phyloP scores from a whole-genome alignment of 2,888 invertebrate genomes.

The Halictus ligatus region DNA sequence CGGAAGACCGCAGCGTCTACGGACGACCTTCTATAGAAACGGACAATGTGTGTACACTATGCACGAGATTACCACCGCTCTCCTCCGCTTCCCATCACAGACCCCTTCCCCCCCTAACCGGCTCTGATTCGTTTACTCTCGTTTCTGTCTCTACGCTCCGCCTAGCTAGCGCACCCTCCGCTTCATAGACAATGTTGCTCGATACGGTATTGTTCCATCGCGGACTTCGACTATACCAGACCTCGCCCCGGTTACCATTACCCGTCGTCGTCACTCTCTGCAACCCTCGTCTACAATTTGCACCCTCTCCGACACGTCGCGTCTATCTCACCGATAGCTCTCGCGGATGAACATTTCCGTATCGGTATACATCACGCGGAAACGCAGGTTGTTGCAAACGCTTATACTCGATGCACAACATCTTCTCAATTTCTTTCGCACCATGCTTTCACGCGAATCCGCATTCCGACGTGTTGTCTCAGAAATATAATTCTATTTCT shows the following conservation, averaged over 20 bases:
- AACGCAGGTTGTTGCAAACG: not conserved
- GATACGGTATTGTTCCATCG: conserved; percentile 82
- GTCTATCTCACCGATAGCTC: conserved; percentile 4
- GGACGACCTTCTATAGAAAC: conserved; percentile 65
- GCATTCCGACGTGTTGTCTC: too few relatives aligned
- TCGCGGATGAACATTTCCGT: conserved; percentile 22
- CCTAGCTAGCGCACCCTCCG: not conserved
- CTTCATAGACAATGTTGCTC: conserved; percentile 80
- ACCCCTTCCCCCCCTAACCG: not conserved
- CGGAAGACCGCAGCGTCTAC: conserved; percentile 76
- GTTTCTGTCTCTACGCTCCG: conserved; percentile 35
- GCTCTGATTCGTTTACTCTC: conserved; percentile 39
- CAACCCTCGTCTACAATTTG: conserved; percentile 21
- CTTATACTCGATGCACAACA: not conserved
- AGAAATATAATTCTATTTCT: too few relatives aligned
- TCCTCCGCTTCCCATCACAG: conserved; percentile 19
- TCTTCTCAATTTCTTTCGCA: not conserved
- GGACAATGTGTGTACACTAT: conserved; percentile 72
- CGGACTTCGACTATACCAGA: conserved; percentile 72
- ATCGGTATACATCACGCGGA: not conserved
- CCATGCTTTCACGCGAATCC: too few relatives aligned
- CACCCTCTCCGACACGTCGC: conserved; percentile 19
- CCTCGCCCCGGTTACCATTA: conserved; percentile 60
- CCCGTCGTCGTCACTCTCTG: conserved; percentile 36
- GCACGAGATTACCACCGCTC: conserved; percentile 57